phyloP scores from a whole-genome alignment of 2,113 vertebrate genomes.

The Oreochromis spilurus region DNA sequence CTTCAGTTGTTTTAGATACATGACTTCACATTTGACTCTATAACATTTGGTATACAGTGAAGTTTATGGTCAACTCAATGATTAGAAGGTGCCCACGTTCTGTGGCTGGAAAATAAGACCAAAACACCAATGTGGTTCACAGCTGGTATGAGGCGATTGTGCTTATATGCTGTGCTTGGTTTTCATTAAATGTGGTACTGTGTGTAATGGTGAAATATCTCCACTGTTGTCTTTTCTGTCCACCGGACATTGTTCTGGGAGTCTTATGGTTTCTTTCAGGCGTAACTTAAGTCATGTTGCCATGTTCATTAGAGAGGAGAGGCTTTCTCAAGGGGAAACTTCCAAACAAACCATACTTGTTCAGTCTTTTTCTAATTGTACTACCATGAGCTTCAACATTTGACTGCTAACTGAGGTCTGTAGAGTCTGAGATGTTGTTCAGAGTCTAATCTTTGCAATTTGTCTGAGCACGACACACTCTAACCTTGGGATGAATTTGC shows the following conservation, averaged over 20 bases:
- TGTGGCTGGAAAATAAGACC: background rate
- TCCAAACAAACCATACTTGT: background rate
- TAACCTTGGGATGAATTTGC: background rate
- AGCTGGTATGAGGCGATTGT: accelerated
- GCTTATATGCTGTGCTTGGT: background rate
- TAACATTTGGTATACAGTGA: background rate
- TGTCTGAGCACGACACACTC: accelerated
- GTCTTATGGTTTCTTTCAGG: background rate
- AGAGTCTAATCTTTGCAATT: background rate
- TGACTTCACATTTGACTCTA: background rate
- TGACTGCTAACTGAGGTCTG: background rate
- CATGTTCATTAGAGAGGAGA: background rate
- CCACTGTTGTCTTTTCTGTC: background rate
- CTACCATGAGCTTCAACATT: accelerated
- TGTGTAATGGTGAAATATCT: background rate
- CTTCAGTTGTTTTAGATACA: background rate
- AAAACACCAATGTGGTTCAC: background rate
- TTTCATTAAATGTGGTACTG: accelerated
- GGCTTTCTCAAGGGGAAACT: background rate
- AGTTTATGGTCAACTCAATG: accelerated
- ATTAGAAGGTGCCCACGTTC: background rate
- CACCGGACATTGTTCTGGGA: background rate
- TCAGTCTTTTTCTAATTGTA: background rate
- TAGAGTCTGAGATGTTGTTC: background rate
- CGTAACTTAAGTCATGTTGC: background rate